Percentiles rank a stretch among this genome's conserved stretches.
Conservation (phyloP, 2,888 invertebrate genomes). For the Drosophila demipolita region DNA sequence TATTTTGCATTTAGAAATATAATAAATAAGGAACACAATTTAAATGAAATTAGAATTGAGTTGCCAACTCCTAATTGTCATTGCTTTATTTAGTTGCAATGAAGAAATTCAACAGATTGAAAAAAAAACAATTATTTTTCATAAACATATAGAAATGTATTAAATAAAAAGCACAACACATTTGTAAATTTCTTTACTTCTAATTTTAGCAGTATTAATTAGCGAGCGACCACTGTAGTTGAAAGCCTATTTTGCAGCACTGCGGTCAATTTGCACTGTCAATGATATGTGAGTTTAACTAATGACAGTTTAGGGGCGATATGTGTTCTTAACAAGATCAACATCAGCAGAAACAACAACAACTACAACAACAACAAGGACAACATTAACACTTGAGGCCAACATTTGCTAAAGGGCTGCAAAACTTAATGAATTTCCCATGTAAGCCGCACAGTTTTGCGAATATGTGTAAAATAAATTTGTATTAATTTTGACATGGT, state of each 20-base stretch:
- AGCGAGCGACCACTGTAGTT: conserved; percentile 2
- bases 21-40: background rate
- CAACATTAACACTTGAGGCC: conserved; percentile 36
- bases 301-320: conserved; percentile 71
- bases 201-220: background rate
- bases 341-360: conserved; percentile 18
- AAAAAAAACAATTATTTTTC: background rate
- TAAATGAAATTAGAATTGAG: no score
- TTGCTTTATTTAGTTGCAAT: no score
- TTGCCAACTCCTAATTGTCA: no score
- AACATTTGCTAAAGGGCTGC: conserved; percentile 35
- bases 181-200: background rate
- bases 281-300: conserved; percentile 79
- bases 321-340: conserved; percentile 36
- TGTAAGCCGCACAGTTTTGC: conserved; percentile 25
- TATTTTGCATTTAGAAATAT: no score
- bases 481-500: conserved; percentile 48
- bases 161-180: background rate
- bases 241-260: conserved; percentile 24
- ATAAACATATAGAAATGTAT: background rate
- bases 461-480: conserved; percentile 20
- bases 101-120: no score
- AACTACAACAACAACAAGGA: conserved; percentile 24
- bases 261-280: conserved; percentile 68
- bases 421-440: conserved; percentile 69